Evolutionary conservation across 2,888 invertebrate genomes (phyloP).

Genomic region (Lasioglossum figueresi): DNA sequence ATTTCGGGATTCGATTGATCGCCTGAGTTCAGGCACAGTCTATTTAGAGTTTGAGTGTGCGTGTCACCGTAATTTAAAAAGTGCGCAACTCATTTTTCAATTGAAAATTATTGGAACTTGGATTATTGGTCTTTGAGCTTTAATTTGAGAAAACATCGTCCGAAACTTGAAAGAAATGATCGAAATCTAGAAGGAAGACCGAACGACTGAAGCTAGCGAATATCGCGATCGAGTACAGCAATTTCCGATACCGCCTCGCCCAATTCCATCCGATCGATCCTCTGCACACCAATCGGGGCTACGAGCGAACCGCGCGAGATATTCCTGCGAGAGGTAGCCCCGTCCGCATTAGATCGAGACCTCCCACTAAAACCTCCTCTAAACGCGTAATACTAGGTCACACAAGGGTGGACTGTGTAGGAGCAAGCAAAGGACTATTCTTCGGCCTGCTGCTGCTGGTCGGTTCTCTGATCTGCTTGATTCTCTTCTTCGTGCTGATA

Average conservation of each 20-base stretch:
- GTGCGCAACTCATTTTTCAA: neutral
- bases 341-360: slow-evolving; percentile 10
- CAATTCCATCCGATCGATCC: neutral
- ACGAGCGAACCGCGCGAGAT: neutral
- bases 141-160: neutral
- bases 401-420: slow-evolving; percentile 96
- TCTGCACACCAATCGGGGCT: slow-evolving; percentile 13
- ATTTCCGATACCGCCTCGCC: neutral
- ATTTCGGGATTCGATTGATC: neutral
- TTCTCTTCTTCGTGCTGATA: slow-evolving; percentile 97
- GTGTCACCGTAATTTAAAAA: neutral
- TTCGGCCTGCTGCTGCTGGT: slow-evolving; percentile 95
- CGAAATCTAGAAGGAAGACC: neutral
- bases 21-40: neutral
- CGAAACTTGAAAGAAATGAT: neutral
- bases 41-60: neutral
- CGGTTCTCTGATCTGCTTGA: slow-evolving; percentile 95
- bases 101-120: neutral
- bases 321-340: neutral
- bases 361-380: slow-evolving; percentile 21
- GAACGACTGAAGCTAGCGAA: neutral
- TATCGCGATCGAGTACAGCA: neutral
- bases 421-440: slow-evolving; percentile 96
- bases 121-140: neutral
- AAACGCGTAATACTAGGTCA: slow-evolving; percentile 82